Evolutionary conservation across 2,888 invertebrate genomes (phyloP), one percentile per base, ranked within the genome.

Genomic region (Notocelia uddmanniana): DNA sequence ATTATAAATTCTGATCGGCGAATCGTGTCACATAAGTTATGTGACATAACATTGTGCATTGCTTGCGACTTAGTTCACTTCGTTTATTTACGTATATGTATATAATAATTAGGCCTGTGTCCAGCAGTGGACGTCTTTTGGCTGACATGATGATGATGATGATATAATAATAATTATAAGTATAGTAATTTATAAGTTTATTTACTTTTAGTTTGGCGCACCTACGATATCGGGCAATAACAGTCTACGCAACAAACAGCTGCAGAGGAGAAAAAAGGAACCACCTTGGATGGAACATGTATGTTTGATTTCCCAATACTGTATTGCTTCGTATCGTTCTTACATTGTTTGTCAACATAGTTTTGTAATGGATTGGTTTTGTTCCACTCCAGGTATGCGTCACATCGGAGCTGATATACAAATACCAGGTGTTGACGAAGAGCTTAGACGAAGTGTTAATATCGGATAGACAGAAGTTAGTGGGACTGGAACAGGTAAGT

Each of bases 261-360:
- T 78, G 0, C 41, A 80, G 0, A 80, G 68, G 69, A 88, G 91
- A 72, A 94, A 93, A 75, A 92, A 93, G 75, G 93, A 94, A 18
- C 95, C 96, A 0, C 95, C 96, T 0, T 97, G 97, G 97, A 83
- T 96, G 80, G 95, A 96, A 74, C 91, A 95, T 64, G 95, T 92
- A 76, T 79, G 75, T 13, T 48, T 9, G 3, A 5, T 26, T 9
- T 6, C 45, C 13, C 6, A 45, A n/a, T 37, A 37, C 2, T 45
- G 0, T 6, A 45, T 37, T 37, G 37, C 13, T 37, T 37, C 3
- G 13, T 37, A 3, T 3, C 15, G n/a, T n/a, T 15, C 5, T 6
- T 1, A 13, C 5, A 3, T 5, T 41, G 41, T 41, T 41, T n/a
- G 45, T 45, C 45, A 45, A 45, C 8, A 45, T 8, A n/a, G n/a